phyloP scores from a whole-genome alignment of 2,888 invertebrate genomes.

The Eilema caniola region DNA sequence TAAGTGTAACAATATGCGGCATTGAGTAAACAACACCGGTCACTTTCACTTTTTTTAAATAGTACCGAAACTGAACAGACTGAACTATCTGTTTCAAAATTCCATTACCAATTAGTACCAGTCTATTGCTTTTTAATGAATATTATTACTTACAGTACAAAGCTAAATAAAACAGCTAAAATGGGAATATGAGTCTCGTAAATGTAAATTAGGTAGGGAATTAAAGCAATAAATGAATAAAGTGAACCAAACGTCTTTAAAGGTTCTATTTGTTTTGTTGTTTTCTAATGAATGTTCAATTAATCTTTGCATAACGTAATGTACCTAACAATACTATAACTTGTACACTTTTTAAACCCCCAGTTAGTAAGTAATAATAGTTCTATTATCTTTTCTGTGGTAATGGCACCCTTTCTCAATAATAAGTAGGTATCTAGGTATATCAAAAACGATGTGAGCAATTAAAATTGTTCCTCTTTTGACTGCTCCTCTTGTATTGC shows the following conservation, averaged over 20 bases:
- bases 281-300: too few relatives aligned
- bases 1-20: slow-evolving; percentile 26
- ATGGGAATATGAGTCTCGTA: not conserved
- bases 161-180: not conserved
- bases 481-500: slow-evolving; percentile 6
- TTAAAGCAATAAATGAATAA: not conserved
- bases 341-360: not conserved
- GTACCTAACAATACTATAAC: too few relatives aligned
- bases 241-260: not conserved
- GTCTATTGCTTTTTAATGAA: not conserved
- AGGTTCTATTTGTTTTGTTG: too few relatives aligned
- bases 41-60: slow-evolving; percentile 34
- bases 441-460: not conserved
- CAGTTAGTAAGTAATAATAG: too few relatives aligned
- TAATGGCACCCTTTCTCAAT: too few relatives aligned
- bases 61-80: not conserved
- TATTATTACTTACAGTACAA: not conserved
- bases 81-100: not conserved
- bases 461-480: not conserved
- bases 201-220: not conserved
- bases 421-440: not conserved
- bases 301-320: too few relatives aligned
- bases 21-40: slow-evolving; percentile 28
- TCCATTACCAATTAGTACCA: not conserved
- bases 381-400: too few relatives aligned